phyloP scores from a whole-genome alignment of 2,797 vertebrate species.

The Labeo calbasu region DNA sequence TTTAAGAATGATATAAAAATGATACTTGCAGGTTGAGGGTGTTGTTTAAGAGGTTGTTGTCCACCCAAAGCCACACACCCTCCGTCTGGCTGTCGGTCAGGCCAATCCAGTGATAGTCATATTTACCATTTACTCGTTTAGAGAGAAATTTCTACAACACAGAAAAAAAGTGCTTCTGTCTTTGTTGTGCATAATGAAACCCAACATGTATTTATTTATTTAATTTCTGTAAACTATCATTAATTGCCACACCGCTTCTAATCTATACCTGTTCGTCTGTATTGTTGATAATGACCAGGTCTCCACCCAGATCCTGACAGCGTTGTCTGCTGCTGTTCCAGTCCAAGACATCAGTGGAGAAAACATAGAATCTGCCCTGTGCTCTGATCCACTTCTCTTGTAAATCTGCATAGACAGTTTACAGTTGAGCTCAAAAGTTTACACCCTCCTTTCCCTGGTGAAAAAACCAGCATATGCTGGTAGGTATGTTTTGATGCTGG shows the following conservation, averaged over 20 bases:
- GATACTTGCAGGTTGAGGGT: constrained; percentile 20
- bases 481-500: too few species aligned
- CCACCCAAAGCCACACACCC: constrained; percentile 45
- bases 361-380: constrained; percentile 42
- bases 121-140: background rate
- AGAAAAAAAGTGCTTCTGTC: background rate
- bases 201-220: background rate
- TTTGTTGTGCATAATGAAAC: background rate
- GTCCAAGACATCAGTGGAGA: constrained; percentile 20
- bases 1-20: background rate
- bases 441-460: too few species aligned
- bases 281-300: constrained; percentile 46
- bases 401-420: background rate
- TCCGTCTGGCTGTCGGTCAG: constrained; percentile 40
- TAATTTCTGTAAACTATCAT: too few species aligned
- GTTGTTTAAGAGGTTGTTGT: constrained; percentile 36
- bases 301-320: constrained; percentile 51
- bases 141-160: constrained; percentile 28
- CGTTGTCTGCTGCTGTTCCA: constrained; percentile 43
- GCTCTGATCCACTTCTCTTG: background rate
- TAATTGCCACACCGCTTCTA: background rate
- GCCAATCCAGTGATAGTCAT: constrained; percentile 42
- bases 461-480: too few species aligned
- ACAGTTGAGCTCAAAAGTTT: too few species aligned
- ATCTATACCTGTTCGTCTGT: constrained; percentile 47